phyloP scores from a whole-genome alignment of 2,888 invertebrate genomes.

The Congeria kusceri region DNA sequence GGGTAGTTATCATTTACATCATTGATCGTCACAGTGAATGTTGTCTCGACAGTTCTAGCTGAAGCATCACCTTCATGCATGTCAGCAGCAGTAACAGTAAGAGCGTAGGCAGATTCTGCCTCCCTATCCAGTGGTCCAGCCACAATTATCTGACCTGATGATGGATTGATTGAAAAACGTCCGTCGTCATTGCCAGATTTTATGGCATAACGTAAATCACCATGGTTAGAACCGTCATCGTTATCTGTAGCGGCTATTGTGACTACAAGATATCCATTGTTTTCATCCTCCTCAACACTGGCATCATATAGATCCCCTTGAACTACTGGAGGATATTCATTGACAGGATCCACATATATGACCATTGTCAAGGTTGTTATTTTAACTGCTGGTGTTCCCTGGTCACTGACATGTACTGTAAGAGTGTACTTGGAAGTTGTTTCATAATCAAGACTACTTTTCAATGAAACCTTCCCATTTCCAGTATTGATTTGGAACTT shows the following conservation, averaged over 20 bases:
- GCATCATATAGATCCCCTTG: constrained; percentile 56
- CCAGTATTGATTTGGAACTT: constrained; percentile 59
- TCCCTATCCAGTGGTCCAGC: constrained; percentile 75
- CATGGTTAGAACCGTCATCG: constrained; percentile 70
- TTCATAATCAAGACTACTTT: constrained; percentile 72
- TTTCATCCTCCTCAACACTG: constrained; percentile 64
- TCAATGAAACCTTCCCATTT: constrained; percentile 62
- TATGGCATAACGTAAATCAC: constrained; percentile 67
- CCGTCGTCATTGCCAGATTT: constrained; percentile 63
- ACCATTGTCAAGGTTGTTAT: constrained; percentile 45
- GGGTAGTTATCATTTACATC: constrained; percentile 98
- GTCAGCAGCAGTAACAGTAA: constrained; percentile 69
- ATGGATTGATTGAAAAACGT: constrained; percentile 70
- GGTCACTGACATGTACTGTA: constrained; percentile 66
- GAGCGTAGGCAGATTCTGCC: constrained; percentile 63
- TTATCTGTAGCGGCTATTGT: constrained; percentile 59
- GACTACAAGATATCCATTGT: constrained; percentile 41
- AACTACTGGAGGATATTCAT: constrained; percentile 70
- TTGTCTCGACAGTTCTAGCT: constrained; percentile 82
- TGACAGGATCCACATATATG: constrained; percentile 64
- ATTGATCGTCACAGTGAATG: constrained; percentile 96
- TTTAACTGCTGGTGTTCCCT: constrained; percentile 55
- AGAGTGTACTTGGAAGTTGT: constrained; percentile 60
- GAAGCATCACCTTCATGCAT: constrained; percentile 57
- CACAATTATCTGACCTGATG: constrained; percentile 69